Evolutionary conservation across 1,140 invertebrate genomes (phyloP).

Genomic region (Micrasema longulum): DNA sequence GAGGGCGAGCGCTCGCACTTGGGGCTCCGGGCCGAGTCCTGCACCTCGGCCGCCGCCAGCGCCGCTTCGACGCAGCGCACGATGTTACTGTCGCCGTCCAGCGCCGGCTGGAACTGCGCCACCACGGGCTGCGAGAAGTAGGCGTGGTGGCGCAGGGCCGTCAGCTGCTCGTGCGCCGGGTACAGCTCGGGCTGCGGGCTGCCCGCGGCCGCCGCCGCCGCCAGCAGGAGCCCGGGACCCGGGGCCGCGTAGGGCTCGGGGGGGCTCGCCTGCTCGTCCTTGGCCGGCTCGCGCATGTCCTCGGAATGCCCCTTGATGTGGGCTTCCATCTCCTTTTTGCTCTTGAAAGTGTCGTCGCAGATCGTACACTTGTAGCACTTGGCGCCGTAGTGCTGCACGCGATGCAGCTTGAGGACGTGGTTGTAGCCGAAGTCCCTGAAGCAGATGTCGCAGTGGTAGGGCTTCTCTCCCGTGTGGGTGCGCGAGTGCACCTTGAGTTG

Average conservation of each 20-base stretch:
- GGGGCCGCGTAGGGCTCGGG: conserved; percentile 56
- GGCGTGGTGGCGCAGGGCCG: conserved; percentile 56
- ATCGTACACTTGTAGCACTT: conserved; percentile 93
- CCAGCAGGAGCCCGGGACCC: conserved; percentile 57
- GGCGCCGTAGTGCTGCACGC: conserved; percentile 91
- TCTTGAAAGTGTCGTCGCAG: conserved; percentile 89
- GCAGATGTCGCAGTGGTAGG: conserved; percentile 74
- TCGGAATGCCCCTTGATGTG: conserved; percentile 92
- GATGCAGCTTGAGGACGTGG: conserved; percentile 88
- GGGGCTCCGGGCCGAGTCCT: conserved; percentile 63
- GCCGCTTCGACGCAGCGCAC: conserved; percentile 79
- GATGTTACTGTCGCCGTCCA: conserved; percentile 72
- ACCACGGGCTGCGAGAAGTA: conserved; percentile 52
- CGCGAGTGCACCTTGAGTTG: conserved; percentile 88
- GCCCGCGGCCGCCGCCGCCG: conserved; percentile 59
- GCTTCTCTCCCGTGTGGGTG: conserved; percentile 89
- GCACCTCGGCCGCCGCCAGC: conserved; percentile 66
- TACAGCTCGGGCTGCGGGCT: conserved; percentile 56
- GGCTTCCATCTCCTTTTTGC: conserved; percentile 88
- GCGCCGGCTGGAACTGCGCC: conserved; percentile 57
- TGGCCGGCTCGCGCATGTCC: conserved; percentile 62
- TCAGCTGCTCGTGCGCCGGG: conserved; percentile 28
- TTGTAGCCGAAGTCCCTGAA: conserved; percentile 84
- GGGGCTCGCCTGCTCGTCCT: conserved; percentile 58
- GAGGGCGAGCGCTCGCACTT: conserved; percentile 73